Conservation (phyloP, 2,888 invertebrate species). For the Eristalis intricaria region DNA sequence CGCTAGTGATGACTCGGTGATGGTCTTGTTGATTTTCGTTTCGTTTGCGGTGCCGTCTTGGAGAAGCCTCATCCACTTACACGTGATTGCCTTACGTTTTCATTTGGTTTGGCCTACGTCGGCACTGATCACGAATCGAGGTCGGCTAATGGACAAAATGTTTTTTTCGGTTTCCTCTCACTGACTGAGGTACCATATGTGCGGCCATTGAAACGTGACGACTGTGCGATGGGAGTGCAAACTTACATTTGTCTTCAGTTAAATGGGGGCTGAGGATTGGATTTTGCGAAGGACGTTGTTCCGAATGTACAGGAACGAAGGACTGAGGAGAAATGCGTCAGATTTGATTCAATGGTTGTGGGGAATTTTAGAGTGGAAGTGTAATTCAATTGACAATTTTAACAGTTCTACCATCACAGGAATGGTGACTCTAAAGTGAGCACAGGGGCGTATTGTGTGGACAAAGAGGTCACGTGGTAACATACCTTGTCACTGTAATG, state of each 20-base stretch:
- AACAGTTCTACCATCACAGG: too few relatives aligned
- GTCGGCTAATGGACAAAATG: slow-evolving; percentile 31
- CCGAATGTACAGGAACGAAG: not conserved
- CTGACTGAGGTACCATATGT: not conserved
- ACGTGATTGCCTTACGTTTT: slow-evolving; percentile 39
- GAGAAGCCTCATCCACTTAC: slow-evolving; percentile 19
- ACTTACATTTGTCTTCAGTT: not conserved
- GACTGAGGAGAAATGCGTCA: not conserved
- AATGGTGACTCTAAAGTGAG: too few relatives aligned
- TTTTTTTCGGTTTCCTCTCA: not conserved
- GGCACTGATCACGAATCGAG: slow-evolving; percentile 14
- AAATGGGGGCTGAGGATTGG: not conserved
- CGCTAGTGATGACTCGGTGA: slow-evolving; percentile 7
- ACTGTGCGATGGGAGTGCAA: not conserved
- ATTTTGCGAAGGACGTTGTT: not conserved
- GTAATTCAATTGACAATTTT: too few relatives aligned
- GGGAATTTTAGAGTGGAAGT: too few relatives aligned
- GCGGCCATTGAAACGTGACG: not conserved
- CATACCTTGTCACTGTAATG: too few relatives aligned
- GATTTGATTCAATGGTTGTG: not conserved
- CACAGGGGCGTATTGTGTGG: too few relatives aligned
- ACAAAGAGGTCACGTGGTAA: too few relatives aligned
- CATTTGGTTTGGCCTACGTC: slow-evolving; percentile 17
- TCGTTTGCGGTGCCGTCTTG: not conserved
- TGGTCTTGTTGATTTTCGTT: slow-evolving; percentile 10